A percentile compares a stretch with the other conserved stretches of the same genome.
phyloP scores from a whole-genome alignment of 1,140 invertebrate species.

The Drosophila murphyi region DNA sequence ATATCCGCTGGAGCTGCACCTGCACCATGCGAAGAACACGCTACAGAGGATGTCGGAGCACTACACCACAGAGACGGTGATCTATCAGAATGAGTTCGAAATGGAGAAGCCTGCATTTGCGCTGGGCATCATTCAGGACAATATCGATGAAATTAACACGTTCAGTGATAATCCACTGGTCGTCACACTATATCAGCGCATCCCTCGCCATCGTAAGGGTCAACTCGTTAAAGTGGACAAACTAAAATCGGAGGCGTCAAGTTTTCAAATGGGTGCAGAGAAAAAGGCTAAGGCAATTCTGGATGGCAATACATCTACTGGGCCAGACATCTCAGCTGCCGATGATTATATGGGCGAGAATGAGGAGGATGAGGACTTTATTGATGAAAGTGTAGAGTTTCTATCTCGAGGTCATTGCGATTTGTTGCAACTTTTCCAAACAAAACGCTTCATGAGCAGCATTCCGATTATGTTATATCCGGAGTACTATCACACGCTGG shows the following conservation, averaged over 20 bases:
- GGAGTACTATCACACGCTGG: slow-evolving; percentile 14
- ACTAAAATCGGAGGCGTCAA: neutral
- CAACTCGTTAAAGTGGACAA: neutral
- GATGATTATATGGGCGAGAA: neutral
- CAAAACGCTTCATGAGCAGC: slow-evolving; percentile 56
- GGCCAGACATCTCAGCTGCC: neutral
- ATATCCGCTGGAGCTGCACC: slow-evolving; percentile 63
- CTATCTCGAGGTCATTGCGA: slow-evolving; percentile 71
- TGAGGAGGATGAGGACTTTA: slow-evolving; percentile 33
- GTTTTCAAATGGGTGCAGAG: neutral
- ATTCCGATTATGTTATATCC: slow-evolving; percentile 63
- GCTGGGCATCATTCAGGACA: slow-evolving; percentile 63
- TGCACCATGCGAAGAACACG: slow-evolving; percentile 62
- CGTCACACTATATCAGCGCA: slow-evolving; percentile 62
- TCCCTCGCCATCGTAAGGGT: slow-evolving; percentile 45
- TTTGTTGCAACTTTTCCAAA: slow-evolving; percentile 66
- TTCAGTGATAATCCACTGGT: slow-evolving; percentile 73
- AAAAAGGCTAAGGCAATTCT: neutral
- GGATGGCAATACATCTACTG: too few species aligned
- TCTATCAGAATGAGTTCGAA: slow-evolving; percentile 58
- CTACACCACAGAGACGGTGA: slow-evolving; percentile 69
- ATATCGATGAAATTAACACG: slow-evolving; percentile 67
- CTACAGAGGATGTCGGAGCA: slow-evolving; percentile 70
- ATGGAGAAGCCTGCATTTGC: slow-evolving; percentile 57
- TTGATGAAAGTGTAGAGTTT: slow-evolving; percentile 51